Base-by-base conservation (phyloP, 2,888 invertebrate species). In the Scaptomyza parva region DNA sequence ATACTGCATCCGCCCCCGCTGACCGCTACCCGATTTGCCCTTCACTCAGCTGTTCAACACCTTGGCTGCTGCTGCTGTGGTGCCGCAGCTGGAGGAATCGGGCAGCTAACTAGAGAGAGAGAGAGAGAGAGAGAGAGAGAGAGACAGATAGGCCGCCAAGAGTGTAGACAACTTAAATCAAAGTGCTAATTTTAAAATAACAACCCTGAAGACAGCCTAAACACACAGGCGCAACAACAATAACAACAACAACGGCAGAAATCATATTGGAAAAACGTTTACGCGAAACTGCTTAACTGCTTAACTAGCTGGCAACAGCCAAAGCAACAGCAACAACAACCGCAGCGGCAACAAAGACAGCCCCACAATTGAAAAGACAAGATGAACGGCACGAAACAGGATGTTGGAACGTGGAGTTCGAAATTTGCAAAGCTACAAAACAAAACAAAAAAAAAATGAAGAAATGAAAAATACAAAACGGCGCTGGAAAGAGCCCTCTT, bases 151-250 rank as follows among this genome's bases (percentile, higher is more conserved):
- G 76, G 75, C 82, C 78, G 83, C 86, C 79, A 69, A 76, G 79
- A 87, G 86, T 87, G 88, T 85, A 87, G 84, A 84, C 88, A 84
- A 83, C 86, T 87, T 86, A 83, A 87, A 84, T 84, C 88, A 84
- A 87, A 84, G 86, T 84, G 84, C 84, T 84, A 87, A 84, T 84
- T 84, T 84, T 87, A 84, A 84, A 84, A 84, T 87, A 87, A 84
- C 86, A 84, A 79, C 83, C 87, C 87, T 82, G 81, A 68, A 82
- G 81, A 82, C 81, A 82, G 81, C 86, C 86, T 82, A 82, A 82
- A 82, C 81, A 82, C 86, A 82, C 86, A 82, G 80, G 62, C 79
- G 30, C 66, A 62, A 28, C 55, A 63, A 40, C 65, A 57, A 35
- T 53, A 64, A 30, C 66, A 62, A 11, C 63, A 45, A 58, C 70